phyloP scores from a whole-genome alignment of 2,888 invertebrate species.

The Papilio protenor region DNA sequence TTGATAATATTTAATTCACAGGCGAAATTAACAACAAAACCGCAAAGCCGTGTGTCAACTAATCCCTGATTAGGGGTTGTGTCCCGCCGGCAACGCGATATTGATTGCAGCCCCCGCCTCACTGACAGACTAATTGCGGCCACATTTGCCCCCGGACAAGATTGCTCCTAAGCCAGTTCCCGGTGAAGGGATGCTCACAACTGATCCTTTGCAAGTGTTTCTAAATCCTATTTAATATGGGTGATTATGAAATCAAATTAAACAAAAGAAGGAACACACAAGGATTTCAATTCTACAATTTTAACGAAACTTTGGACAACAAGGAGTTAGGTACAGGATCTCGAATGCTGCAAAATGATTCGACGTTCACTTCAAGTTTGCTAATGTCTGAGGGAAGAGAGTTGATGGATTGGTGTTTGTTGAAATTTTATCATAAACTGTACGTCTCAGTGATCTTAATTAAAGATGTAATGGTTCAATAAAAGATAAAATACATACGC shows the following conservation, averaged over 20 bases:
- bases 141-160: conserved; percentile 46
- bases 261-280: background rate
- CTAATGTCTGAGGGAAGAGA: background rate
- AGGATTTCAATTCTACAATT: background rate
- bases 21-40: background rate
- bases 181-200: background rate
- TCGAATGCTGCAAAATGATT: background rate
- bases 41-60: conserved; percentile 10
- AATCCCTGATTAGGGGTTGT: conserved; percentile 21
- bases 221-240: background rate
- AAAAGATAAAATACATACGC: background rate
- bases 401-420: background rate
- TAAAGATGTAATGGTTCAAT: background rate
- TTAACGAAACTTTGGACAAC: background rate
- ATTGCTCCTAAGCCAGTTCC: conserved; percentile 8
- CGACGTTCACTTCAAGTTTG: background rate
- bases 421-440: background rate
- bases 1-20: background rate
- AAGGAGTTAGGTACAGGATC: background rate
- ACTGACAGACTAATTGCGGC: conserved; percentile 58
- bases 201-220: conserved; percentile 22
- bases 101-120: conserved; percentile 56
- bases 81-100: conserved; percentile 49
- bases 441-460: background rate
- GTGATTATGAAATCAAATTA: background rate